A percentile compares a stretch with the other conserved stretches of the same genome.
Evolutionary conservation across 2,113 vertebrate species (phyloP).

Genomic region (Origma solitaria): DNA sequence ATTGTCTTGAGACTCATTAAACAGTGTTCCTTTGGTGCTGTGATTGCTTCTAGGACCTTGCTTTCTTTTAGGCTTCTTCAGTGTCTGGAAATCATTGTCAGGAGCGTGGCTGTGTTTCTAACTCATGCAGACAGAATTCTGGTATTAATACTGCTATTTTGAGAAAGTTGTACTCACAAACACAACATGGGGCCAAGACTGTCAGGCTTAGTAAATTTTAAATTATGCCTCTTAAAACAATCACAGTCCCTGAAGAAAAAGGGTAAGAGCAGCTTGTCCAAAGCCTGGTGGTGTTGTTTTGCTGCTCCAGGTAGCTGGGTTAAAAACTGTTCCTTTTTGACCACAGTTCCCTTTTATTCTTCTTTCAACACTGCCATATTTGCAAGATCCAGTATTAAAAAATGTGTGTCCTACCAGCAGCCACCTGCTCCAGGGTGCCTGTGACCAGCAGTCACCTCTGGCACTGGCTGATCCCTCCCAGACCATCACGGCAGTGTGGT

Average conservation of each 20-base stretch:
- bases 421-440: not conserved
- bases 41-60: not conserved
- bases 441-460: not conserved
- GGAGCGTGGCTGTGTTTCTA: not conserved
- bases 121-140: not conserved
- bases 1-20: not conserved
- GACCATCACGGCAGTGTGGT: accelerated
- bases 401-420: not conserved
- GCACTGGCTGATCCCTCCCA: not conserved
- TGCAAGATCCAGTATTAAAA: not conserved
- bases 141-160: not conserved
- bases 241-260: not conserved
- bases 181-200: not conserved
- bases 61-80: not conserved
- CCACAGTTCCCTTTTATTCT: not conserved
- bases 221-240: not conserved
- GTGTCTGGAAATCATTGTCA: not conserved
- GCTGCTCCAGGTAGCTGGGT: not conserved
- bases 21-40: not conserved
- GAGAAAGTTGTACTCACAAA: not conserved
- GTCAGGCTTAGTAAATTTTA: not conserved
- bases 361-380: not conserved
- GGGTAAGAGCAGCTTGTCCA: not conserved
- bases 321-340: not conserved
- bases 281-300: not conserved